Percentiles rank a stretch among this genome's conserved stretches.
Conservation (phyloP, 2,797 vertebrate species). For the Pantherophis alleghaniensis region DNA sequence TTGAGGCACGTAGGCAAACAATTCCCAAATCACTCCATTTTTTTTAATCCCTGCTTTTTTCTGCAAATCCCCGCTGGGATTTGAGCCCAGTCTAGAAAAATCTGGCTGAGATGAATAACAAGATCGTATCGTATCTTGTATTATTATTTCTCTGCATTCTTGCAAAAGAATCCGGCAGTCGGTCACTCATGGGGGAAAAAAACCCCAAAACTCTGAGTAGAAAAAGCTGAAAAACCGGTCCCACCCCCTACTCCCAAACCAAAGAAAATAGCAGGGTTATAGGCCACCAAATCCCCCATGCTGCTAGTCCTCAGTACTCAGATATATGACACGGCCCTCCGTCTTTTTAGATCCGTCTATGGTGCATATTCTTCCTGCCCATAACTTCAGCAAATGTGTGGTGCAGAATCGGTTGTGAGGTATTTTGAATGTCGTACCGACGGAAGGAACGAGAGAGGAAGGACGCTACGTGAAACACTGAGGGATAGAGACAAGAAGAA, state of each 20-base stretch:
- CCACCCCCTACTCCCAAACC: not conserved
- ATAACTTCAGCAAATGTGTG: not conserved
- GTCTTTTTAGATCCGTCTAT: not conserved
- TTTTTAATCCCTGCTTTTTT: not conserved
- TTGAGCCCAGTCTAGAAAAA: not conserved
- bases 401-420: not conserved
- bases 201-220: not conserved
- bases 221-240: not conserved
- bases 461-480: no score
- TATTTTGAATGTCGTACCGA: not conserved
- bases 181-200: not conserved
- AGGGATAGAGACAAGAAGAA: no score
- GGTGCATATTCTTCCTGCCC: no score
- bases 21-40: fast-evolving
- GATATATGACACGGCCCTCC: not conserved
- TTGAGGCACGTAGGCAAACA: not conserved
- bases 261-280: not conserved
- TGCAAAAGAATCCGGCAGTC: not conserved
- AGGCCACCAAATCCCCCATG: not conserved
- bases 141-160: not conserved
- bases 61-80: not conserved
- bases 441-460: no score
- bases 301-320: not conserved
- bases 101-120: not conserved
- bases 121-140: not conserved